phyloP scores from a whole-genome alignment of 2,888 invertebrate species.

The Podabrus alpinus region DNA sequence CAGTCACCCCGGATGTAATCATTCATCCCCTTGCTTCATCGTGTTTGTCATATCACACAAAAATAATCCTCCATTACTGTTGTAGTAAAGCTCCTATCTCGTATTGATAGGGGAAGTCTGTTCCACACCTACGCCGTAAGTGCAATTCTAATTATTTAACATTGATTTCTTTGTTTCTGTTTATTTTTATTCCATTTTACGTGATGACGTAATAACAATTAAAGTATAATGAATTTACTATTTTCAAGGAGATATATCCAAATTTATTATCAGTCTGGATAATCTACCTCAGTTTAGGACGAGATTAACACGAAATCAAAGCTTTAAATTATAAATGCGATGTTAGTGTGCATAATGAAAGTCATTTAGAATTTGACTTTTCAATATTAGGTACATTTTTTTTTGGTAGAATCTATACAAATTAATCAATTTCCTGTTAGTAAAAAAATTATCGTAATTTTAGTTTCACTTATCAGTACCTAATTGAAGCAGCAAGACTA shows the following conservation, averaged over 20 bases:
- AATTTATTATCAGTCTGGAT: neutral
- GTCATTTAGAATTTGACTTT: neutral
- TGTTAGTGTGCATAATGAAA: neutral
- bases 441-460: neutral
- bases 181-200: neutral
- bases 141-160: conserved; percentile 3
- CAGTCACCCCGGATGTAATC: conserved; percentile 43
- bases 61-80: conserved; percentile 45
- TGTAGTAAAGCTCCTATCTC: conserved; percentile 37
- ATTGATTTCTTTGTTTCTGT: neutral
- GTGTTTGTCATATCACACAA: conserved; percentile 39
- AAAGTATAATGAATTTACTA: neutral
- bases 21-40: conserved; percentile 40
- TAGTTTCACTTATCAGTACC: neutral
- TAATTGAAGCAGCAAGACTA: neutral
- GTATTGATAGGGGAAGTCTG: neutral
- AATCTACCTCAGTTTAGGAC: neutral
- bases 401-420: neutral
- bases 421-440: neutral
- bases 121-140: neutral
- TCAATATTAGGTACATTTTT: neutral
- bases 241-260: neutral
- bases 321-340: neutral
- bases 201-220: neutral
- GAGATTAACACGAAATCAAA: neutral